A percentile compares a stretch with the other conserved stretches of the same genome.
Evolutionary conservation across 2,888 invertebrate species (phyloP).

Genomic region (Euzophera pinguis): DNA sequence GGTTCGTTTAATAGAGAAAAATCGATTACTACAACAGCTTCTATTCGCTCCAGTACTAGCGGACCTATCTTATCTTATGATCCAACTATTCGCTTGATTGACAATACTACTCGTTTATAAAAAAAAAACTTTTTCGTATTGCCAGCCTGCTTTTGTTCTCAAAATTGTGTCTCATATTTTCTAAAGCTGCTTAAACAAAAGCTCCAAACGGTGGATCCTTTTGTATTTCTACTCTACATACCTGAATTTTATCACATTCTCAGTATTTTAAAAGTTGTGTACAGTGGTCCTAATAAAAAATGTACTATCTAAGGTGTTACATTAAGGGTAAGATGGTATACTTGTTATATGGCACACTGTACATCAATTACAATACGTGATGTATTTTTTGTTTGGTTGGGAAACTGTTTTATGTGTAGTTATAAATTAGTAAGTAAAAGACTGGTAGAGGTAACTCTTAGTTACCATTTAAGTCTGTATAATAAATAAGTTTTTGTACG

Average conservation of each 20-base stretch:
- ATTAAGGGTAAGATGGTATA: too few species aligned
- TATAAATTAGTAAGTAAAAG: background rate
- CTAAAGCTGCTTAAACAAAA: slow-evolving; percentile 11
- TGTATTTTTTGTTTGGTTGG: background rate
- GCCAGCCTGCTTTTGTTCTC: background rate
- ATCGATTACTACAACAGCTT: too few species aligned
- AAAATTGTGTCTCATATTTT: background rate
- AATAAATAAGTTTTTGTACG: too few species aligned
- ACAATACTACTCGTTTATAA: background rate
- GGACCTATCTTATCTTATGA: too few species aligned
- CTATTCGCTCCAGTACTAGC: too few species aligned
- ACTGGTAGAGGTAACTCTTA: too few species aligned
- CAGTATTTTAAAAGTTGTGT: too few species aligned
- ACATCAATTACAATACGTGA: background rate
- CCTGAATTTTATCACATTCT: slow-evolving; percentile 8
- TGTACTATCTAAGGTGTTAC: too few species aligned
- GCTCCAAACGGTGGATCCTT: background rate
- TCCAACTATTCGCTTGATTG: background rate
- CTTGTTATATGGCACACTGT: background rate
- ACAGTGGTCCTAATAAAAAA: too few species aligned
- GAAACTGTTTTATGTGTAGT: background rate
- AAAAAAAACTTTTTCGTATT: background rate
- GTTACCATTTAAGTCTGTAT: too few species aligned
- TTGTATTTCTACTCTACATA: slow-evolving; percentile 13
- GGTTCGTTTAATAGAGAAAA: too few species aligned